Percentiles rank a stretch among this genome's conserved stretches.
These are phyloP conservation scores for Nothocercus nigrocapillus DNA, from an alignment of 2,113 vertebrate genomes.

Conservation along the genomic window DNA sequence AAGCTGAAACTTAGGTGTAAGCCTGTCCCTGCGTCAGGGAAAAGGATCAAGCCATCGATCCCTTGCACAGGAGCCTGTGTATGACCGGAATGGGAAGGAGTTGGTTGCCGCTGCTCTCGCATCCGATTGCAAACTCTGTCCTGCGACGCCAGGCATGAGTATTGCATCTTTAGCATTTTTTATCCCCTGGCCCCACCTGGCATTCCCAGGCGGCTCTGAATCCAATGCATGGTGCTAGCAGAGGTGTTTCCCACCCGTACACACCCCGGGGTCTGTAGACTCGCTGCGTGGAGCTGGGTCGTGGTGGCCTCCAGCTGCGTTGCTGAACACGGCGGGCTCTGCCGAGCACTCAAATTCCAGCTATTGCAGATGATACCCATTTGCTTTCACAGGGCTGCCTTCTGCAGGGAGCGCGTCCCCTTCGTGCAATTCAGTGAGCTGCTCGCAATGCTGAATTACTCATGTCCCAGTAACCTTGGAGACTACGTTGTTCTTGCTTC, in stretches of 20 bases:
- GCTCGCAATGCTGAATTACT: background rate
- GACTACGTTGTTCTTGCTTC: background rate
- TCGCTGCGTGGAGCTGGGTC: accelerated
- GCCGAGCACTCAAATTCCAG: background rate
- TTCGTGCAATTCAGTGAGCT: background rate
- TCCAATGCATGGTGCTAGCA: accelerated
- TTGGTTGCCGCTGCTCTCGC: background rate
- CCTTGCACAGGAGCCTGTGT: background rate
- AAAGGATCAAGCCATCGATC: background rate
- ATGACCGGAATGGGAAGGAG: slow-evolving; percentile 5
- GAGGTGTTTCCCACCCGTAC: accelerated
- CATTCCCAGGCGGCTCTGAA: background rate
- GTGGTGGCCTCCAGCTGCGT: background rate
- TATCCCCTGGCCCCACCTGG: background rate
- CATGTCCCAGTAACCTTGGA: slow-evolving; percentile 8
- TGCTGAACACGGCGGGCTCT: background rate
- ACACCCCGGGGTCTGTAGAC: background rate
- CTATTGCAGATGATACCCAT: background rate
- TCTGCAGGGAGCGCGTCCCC: background rate
- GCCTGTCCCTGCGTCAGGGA: background rate
- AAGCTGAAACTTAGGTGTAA: slow-evolving; percentile 7
- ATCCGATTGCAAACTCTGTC: background rate
- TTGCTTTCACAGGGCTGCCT: background rate
- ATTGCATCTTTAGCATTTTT: no score
- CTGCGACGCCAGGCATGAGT: background rate